A percentile compares a stretch with the other conserved stretches of the same genome.
Conservation (phyloP, 2,797 vertebrate genomes). For the Zenarchopterus dispar region DNA sequence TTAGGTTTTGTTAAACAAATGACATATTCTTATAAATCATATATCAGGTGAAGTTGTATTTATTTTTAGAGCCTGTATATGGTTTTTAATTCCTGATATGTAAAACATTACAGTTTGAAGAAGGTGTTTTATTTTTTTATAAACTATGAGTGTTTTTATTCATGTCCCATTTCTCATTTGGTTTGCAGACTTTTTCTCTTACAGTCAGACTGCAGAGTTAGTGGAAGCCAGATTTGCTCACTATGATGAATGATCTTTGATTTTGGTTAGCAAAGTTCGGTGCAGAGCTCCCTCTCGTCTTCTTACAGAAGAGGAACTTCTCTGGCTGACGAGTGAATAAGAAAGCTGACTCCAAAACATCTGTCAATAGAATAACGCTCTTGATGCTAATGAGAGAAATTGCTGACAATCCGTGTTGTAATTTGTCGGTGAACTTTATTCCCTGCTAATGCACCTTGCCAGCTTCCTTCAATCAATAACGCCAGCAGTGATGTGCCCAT, state of each 20-base stretch:
- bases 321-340: constrained; percentile 25
- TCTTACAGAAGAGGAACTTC: constrained; percentile 21
- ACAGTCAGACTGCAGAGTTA: not conserved
- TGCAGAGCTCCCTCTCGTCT: constrained; percentile 16
- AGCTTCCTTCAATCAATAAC: constrained; percentile 69
- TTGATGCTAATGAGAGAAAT: constrained; percentile 68
- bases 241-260: constrained; percentile 5
- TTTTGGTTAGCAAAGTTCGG: constrained; percentile 24
- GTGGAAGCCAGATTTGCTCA: constrained; percentile 3
- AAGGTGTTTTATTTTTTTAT: not conserved
- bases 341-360: constrained; percentile 37
- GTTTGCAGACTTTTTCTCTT: not conserved
- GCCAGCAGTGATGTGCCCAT: constrained; percentile 44
- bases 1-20: too few relatives aligned
- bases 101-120: too few relatives aligned
- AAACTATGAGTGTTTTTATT: not conserved
- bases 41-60: too few relatives aligned
- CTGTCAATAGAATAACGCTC: constrained; percentile 57
- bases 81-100: too few relatives aligned
- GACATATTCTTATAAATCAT: too few relatives aligned
- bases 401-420: constrained; percentile 68
- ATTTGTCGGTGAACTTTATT: constrained; percentile 67
- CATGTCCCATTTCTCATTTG: not conserved
- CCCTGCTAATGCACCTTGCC: constrained; percentile 58
- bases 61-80: too few relatives aligned